Percentiles rank a stretch among this genome's conserved stretches.
These are phyloP conservation scores for Molossus alvarezi DNA, from an alignment of 2,797 vertebrate genomes.

Conservation along the genomic window DNA sequence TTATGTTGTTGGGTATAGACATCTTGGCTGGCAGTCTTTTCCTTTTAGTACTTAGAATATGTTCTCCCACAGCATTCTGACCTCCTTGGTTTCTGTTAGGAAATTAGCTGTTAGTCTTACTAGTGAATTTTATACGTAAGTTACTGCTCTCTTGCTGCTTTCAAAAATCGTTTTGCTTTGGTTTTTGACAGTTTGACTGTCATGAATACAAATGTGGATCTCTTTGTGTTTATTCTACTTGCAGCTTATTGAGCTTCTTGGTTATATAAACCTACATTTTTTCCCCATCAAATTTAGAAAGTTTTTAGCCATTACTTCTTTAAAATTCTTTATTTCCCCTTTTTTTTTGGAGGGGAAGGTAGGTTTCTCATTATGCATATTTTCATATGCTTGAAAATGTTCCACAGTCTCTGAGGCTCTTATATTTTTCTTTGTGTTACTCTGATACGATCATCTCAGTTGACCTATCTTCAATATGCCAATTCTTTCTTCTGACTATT, in stretches of 20 bases:
- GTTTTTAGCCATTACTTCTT: neutral
- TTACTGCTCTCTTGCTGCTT: neutral
- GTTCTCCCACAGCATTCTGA: neutral
- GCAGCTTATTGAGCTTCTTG: neutral
- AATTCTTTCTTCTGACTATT: neutral
- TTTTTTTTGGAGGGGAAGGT: neutral
- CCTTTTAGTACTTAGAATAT: neutral
- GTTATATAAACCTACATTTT: neutral
- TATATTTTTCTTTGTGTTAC: neutral
- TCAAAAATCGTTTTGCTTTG: neutral
- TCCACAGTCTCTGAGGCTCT: neutral
- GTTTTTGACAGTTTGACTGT: neutral
- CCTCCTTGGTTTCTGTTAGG: neutral
- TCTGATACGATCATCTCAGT: neutral
- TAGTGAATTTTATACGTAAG: neutral
- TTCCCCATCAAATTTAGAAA: neutral
- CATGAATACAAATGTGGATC: neutral
- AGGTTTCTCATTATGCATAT: neutral
- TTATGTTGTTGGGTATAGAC: constrained; percentile 13
- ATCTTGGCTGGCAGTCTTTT: neutral
- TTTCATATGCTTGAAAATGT: neutral
- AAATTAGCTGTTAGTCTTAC: neutral
- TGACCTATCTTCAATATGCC: neutral
- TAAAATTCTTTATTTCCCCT: neutral
- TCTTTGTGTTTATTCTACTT: neutral